Conservation (phyloP, 2,888 invertebrate species). For the Anodontia alba region DNA sequence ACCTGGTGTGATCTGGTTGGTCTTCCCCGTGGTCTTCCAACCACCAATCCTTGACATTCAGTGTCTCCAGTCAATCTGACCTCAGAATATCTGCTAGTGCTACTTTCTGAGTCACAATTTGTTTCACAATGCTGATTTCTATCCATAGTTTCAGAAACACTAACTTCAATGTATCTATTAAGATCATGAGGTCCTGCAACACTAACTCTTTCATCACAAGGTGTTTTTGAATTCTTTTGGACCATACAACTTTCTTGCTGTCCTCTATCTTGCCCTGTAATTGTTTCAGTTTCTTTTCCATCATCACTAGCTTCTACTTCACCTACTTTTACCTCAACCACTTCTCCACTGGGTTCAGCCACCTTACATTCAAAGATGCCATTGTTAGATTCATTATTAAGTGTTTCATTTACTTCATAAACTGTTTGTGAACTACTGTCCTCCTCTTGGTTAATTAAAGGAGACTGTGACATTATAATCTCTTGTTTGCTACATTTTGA, state of each 20-base stretch:
- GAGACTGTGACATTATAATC: neutral
- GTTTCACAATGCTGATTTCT: neutral
- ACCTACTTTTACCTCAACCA: neutral
- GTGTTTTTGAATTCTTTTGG: too few relatives aligned
- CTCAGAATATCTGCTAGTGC: neutral
- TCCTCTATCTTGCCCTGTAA: too few relatives aligned
- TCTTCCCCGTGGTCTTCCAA: slow-evolving; percentile 5
- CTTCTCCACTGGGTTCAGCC: slow-evolving; percentile 6
- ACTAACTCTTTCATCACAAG: neutral
- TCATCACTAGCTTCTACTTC: neutral
- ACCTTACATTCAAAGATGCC: neutral
- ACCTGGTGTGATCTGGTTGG: neutral
- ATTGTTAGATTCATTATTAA: neutral
- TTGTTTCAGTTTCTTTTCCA: too few relatives aligned
- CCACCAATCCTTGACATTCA: neutral
- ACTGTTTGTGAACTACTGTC: neutral
- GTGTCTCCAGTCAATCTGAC: neutral
- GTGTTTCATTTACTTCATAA: neutral
- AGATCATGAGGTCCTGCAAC: neutral
- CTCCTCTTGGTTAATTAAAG: neutral
- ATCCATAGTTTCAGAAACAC: neutral
- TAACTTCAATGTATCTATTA: too few relatives aligned
- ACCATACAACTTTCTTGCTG: too few relatives aligned
- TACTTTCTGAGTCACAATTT: neutral
- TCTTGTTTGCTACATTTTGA: neutral